Base-by-base conservation (phyloP, 37 sponge, comb jelly and placozoan genomes). In the Cladorhizidae sp. region DNA sequence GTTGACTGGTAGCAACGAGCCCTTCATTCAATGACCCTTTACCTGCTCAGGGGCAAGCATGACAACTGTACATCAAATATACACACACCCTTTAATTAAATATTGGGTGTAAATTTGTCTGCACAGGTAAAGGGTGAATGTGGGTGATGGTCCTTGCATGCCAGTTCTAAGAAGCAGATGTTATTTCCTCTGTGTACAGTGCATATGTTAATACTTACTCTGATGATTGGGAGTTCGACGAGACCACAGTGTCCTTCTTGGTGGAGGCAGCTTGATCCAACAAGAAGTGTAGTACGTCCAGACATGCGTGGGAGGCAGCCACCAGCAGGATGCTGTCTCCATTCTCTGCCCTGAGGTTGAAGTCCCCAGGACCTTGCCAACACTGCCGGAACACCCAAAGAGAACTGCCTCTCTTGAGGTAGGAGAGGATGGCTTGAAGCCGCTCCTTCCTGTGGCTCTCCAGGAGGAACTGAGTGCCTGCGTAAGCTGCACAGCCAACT, bases 331-430 rank as follows among this genome's bases (percentile, higher is more conserved):
- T 52, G 32, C 64, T 87, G 57, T 87, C 84, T 0, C 84, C 88
- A 21, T 40, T 64, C 51, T 37, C 14, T 2, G 63, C 56, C 18
- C 39, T 40, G 1, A 87, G 83, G 84, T 91, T 91, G 84, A 81
- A 87, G 77, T 91, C 92, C 73, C 79, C 70, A 29, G 92, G 92
- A 45, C 78, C 83, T 73, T 82, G 74, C 83, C 83, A 82, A 7
- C 73, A 59, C 29, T 20, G 61, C 74, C 63, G 51, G 38, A 82
- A 74, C 15, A 58, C 50, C 64, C 29, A 33, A 9, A 82, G 54
- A 9, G 52, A 21, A 37, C 5, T n/a, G 8, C 22, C 18, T 9
- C 9, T 5, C 39, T 43, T 14, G 0, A 82, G 74, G 45, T 36
- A 43, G 41, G 11, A 2, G 3, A 72, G 37, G 83, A 82, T 63